Percentiles rank a stretch among this genome's conserved stretches.
These are phyloP conservation scores for Ganaspis brasiliensis DNA, from an alignment of 2,888 invertebrate genomes.

Conservation along the genomic window DNA sequence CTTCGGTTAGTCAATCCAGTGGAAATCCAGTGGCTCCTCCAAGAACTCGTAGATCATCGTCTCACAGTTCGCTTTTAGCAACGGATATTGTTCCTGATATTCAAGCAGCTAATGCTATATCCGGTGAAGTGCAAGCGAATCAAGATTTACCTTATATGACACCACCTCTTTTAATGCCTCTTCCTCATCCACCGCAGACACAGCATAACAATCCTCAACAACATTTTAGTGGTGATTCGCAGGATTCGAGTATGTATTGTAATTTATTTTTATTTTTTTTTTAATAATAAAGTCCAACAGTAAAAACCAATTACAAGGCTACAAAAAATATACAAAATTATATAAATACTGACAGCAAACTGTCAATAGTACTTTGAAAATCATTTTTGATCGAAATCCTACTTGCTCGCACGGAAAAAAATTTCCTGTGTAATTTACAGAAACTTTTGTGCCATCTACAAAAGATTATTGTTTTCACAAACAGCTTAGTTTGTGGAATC, in stretches of 20 bases:
- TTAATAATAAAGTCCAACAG: slow-evolving; percentile 46
- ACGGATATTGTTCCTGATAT: slow-evolving; percentile 82
- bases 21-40: slow-evolving; percentile 81
- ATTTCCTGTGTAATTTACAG: no score
- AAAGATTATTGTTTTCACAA: no score
- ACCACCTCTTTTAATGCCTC: slow-evolving; percentile 85
- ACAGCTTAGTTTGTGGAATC: no score
- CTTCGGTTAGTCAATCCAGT: slow-evolving; percentile 66
- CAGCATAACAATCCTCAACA: slow-evolving; percentile 80
- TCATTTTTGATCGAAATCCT: no score
- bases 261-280: no score
- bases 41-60: slow-evolving; percentile 81
- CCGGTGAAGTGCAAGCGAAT: slow-evolving; percentile 92
- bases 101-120: slow-evolving; percentile 93
- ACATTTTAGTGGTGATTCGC: slow-evolving; percentile 95
- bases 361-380: no score
- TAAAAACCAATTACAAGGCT: no score
- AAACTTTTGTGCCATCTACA: no score
- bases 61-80: slow-evolving; percentile 79
- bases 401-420: no score
- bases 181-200: slow-evolving; percentile 71
- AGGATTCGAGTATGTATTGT: slow-evolving; percentile 81
- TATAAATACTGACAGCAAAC: no score
- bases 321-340: no score
- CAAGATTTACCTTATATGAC: slow-evolving; percentile 95